phyloP scores from a whole-genome alignment of 2,797 vertebrate genomes.

The Moxostoma hubbsi region DNA sequence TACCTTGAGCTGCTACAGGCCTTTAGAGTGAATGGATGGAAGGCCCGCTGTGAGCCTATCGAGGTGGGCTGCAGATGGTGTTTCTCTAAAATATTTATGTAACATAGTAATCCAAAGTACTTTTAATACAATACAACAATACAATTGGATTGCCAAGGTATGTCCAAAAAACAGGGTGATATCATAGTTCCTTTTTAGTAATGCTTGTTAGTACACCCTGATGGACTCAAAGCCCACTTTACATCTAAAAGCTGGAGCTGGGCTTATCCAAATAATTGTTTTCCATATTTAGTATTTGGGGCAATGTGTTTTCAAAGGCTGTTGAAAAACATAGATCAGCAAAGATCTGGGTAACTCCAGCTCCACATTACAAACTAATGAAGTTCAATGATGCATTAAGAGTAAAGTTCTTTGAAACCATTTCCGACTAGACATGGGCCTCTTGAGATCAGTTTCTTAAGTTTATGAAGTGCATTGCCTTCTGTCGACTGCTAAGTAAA shows the following conservation, averaged over 20 bases:
- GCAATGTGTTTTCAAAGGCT: constrained; percentile 24
- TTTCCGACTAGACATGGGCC: constrained; percentile 20
- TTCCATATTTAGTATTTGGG: constrained; percentile 28
- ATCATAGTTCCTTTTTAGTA: too few relatives aligned
- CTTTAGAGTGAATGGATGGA: too few relatives aligned
- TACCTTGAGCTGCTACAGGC: too few relatives aligned
- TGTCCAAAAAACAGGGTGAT: too few relatives aligned
- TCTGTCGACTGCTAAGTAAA: constrained; percentile 32
- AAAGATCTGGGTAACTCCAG: background rate
- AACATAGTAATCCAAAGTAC: too few relatives aligned
- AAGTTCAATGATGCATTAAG: constrained; percentile 15
- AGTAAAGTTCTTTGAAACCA: constrained; percentile 2
- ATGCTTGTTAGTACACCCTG: too few relatives aligned
- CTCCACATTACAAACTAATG: constrained; percentile 30
- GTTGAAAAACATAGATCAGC: constrained; percentile 26
- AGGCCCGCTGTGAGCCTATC: too few relatives aligned
- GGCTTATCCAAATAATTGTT: constrained; percentile 22
- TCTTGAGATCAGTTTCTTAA: constrained; percentile 15
- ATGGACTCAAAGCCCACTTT: background rate
- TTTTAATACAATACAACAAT: too few relatives aligned
- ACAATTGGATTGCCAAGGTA: too few relatives aligned
- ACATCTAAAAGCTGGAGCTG: background rate
- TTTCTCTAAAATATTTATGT: too few relatives aligned
- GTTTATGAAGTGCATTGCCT: constrained; percentile 32
- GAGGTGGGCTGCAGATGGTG: too few relatives aligned